Evolutionary conservation across 2,797 vertebrate genomes (phyloP), one percentile per base, ranked within the genome.

Genomic region (Lemur catta): DNA sequence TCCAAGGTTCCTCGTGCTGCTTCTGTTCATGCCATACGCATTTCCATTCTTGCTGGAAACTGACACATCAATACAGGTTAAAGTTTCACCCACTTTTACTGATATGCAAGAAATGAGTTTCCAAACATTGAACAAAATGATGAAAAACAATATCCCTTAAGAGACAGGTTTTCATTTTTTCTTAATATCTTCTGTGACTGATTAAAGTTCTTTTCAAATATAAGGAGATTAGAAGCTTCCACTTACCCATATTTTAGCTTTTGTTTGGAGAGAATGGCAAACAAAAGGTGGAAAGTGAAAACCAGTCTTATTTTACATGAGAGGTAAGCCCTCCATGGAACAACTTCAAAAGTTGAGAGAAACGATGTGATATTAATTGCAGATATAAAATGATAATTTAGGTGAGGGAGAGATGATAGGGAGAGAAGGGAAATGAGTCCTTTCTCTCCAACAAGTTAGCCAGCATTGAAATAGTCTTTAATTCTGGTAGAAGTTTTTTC

Each of bases 401-500:
- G 59, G 43, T 22, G 41, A 74, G 12, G 79, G 41, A 30, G 2
- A 18, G 4, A 17, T 0, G 15, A 12, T 2, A 2, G 15, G 0
- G 0, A 24, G 0, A 59, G 67, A 96, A 96, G 96, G 92, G 94
- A 90, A 96, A 76, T 85, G 48, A 91, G n/a, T 86, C 41, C 46
- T 67, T 63, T 89, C 28, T 96, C 28, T 72, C 78, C 30, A 87
- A 69, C 82, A 75, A 89, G 59, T 94, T 95, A 96, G 94, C 89
- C 94, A 97, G 96, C 52, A 84, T 35, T 97, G 96, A 92, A 97
- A 96, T 67, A 65, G 48, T 97, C 97, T 98, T 94, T 97, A 94
- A 93, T 98, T 96, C 95, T 80, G 57, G 85, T 80, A 72, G 91
- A 84, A 50, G 87, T 69, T 86, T 97, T 91, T 94, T 38, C 82